Conservation (phyloP, 2,888 invertebrate genomes). For the Pristionchus japonicus region DNA sequence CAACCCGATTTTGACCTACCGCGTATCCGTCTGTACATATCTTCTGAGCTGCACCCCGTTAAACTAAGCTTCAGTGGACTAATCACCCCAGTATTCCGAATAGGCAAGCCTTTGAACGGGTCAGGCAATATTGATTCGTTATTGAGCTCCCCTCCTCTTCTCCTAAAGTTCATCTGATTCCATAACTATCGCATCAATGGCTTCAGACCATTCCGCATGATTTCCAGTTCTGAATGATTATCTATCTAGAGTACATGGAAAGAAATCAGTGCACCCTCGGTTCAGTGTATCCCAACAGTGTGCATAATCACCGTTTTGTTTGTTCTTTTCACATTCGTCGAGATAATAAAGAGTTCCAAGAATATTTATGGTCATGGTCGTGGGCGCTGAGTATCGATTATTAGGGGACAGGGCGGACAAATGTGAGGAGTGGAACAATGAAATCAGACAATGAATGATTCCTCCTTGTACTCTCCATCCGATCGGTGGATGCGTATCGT, state of each 20-base stretch:
- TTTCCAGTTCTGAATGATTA: background rate
- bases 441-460: constrained; percentile 28
- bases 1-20: background rate
- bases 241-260: background rate
- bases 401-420: background rate
- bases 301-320: constrained; percentile 20
- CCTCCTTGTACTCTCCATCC: constrained; percentile 18
- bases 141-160: background rate
- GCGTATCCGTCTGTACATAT: background rate
- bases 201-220: background rate
- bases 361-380: background rate
- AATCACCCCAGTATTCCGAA: background rate
- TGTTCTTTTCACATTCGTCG: background rate
- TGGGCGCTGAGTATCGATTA: constrained; percentile 15
- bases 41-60: background rate
- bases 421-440: background rate
- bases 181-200: background rate
- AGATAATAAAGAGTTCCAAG: background rate
- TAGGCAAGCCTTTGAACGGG: constrained; percentile 6
- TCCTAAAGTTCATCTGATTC: background rate
- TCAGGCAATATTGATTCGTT: background rate
- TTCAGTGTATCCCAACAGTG: background rate
- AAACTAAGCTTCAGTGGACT: background rate
- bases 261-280: background rate
- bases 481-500: constrained; percentile 41